These are phyloP conservation scores for Cerceris rybyensis DNA, from an alignment of 2,888 invertebrate genomes.

Conservation along the genomic window DNA sequence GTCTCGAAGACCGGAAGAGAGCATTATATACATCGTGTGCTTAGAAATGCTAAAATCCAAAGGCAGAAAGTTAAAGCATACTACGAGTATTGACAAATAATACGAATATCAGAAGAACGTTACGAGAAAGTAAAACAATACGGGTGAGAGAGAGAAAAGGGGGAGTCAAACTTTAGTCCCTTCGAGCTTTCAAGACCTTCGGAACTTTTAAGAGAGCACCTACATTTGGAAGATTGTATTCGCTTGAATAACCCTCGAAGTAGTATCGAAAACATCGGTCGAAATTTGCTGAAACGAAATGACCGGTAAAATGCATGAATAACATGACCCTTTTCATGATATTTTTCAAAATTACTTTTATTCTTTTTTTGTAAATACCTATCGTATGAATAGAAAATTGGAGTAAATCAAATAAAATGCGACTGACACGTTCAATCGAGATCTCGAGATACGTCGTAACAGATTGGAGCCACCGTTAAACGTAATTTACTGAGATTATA, in stretches of 20 bases:
- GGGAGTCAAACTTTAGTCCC: neutral
- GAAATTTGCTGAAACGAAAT: no score
- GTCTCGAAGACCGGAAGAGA: conserved; percentile 1
- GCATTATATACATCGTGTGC: neutral
- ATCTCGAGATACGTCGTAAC: no score
- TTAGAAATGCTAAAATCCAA: conserved; percentile 2
- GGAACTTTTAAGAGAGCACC: neutral
- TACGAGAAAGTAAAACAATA: conserved; percentile 1
- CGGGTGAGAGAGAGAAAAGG: neutral
- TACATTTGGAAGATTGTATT: neutral
- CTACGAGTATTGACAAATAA: neutral
- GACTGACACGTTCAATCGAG: no score
- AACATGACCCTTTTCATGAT: no score
- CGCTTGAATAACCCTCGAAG: neutral
- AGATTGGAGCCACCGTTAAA: no score
- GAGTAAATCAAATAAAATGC: no score
- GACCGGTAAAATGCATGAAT: no score
- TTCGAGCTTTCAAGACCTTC: neutral
- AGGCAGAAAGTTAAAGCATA: neutral
- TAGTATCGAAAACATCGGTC: no score
- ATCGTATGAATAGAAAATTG: no score
- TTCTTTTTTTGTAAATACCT: no score
- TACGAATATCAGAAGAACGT: conserved; percentile 6
- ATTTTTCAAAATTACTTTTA: no score
- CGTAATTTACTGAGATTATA: no score